These are phyloP conservation scores for Pyrrhia umbra DNA, from an alignment of 2,888 invertebrate species.

Conservation along the genomic window DNA sequence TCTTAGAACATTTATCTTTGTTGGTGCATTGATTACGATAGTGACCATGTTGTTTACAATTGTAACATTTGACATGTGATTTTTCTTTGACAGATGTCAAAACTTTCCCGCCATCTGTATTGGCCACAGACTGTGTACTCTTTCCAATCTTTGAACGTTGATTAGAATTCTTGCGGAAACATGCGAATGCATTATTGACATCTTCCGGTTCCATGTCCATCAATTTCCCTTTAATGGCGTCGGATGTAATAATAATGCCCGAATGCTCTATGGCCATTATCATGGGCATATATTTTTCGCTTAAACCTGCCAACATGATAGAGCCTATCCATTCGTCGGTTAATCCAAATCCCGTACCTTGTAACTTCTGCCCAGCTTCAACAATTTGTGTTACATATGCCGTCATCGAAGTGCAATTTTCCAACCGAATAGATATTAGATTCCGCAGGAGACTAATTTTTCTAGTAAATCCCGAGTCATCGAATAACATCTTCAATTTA, in stretches of 20 bases:
- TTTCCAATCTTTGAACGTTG: no score
- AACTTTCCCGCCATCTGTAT: background rate
- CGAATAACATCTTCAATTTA: constrained; percentile 49
- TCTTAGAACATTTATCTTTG: no score
- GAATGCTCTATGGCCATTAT: constrained; percentile 57
- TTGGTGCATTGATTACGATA: constrained; percentile 6
- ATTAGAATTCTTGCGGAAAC: constrained; percentile 2
- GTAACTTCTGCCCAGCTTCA: constrained; percentile 53
- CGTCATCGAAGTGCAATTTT: constrained; percentile 56
- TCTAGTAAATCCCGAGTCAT: constrained; percentile 56
- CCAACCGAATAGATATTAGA: constrained; percentile 52
- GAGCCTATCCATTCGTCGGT: constrained; percentile 56
- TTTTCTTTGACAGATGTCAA: background rate
- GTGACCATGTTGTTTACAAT: constrained; percentile 1
- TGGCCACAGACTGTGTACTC: no score
- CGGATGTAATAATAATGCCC: constrained; percentile 39
- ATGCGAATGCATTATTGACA: constrained; percentile 13
- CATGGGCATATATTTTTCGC: constrained; percentile 45
- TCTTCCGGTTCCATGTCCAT: constrained; percentile 34
- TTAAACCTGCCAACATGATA: constrained; percentile 47
- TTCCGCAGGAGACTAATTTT: constrained; percentile 52
- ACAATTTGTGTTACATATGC: constrained; percentile 55
- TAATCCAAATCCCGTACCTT: constrained; percentile 55
- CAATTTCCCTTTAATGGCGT: constrained; percentile 54
- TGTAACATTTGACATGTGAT: constrained; percentile 15